Percentiles rank a stretch among this genome's conserved stretches.
Evolutionary conservation across 92 coral and sea anemone species (phyloP).

Genomic region (Porites cylindrica): DNA sequence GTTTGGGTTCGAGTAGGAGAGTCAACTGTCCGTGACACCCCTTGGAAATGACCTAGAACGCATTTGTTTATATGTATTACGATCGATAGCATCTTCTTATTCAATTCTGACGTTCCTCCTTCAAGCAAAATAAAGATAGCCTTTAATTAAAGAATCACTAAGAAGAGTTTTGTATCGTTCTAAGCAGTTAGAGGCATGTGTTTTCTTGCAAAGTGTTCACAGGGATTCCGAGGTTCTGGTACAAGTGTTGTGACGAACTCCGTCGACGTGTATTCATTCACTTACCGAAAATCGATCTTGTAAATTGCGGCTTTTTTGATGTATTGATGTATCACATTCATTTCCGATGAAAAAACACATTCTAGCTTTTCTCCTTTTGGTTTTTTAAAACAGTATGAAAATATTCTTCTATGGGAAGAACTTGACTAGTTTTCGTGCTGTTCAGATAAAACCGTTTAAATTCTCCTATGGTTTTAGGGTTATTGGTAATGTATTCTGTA

Average conservation of each 20-base stretch:
- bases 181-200: slow-evolving; percentile 15
- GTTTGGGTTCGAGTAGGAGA: slow-evolving; percentile 24
- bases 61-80: slow-evolving; percentile 71
- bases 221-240: neutral
- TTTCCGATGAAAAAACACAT: neutral
- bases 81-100: slow-evolving; percentile 55
- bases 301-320: slow-evolving; percentile 9
- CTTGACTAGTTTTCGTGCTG: too few species aligned
- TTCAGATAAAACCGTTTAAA: neutral
- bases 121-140: slow-evolving; percentile 4
- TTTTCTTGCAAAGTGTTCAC: slow-evolving; percentile 22
- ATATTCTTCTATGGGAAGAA: too few species aligned
- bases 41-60: slow-evolving; percentile 29
- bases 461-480: slow-evolving; percentile 5
- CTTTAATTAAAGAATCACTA: slow-evolving; percentile 24
- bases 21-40: slow-evolving; percentile 23
- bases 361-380: neutral
- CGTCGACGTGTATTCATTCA: slow-evolving; percentile 23
- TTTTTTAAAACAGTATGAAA: neutral
- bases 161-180: slow-evolving; percentile 15
- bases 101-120: slow-evolving; percentile 22
- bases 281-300: slow-evolving; percentile 1
- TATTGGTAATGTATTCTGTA: slow-evolving; percentile 31
- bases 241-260: slow-evolving; percentile 34
- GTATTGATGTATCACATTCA: neutral